Percentiles rank a stretch among this genome's conserved stretches.
Evolutionary conservation across 2,113 vertebrate genomes (phyloP).

Genomic region (Microtus richardsoni): DNA sequence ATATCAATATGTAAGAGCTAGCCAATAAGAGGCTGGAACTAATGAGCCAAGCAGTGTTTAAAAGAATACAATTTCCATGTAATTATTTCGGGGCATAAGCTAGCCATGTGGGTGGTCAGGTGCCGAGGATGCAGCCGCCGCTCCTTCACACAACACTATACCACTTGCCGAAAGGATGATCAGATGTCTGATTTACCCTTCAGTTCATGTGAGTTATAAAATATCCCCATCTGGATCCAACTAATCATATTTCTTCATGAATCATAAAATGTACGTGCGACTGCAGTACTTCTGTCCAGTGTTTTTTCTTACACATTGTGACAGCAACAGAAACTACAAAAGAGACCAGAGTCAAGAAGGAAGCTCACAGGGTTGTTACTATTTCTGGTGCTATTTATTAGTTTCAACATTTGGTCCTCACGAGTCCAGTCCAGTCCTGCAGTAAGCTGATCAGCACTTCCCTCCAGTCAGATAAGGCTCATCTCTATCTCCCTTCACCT

Average conservation of each 20-base stretch:
- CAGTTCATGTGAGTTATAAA: background rate
- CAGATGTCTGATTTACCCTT: background rate
- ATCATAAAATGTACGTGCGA: background rate
- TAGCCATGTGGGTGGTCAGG: too few species aligned
- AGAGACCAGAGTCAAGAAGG: background rate
- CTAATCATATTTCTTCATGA: background rate
- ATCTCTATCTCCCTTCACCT: background rate
- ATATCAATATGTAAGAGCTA: too few species aligned
- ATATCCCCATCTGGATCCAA: background rate
- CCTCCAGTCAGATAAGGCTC: background rate
- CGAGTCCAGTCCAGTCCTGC: background rate
- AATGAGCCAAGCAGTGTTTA: too few species aligned
- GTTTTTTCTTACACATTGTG: background rate
- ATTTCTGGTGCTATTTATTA: background rate
- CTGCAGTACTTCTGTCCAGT: background rate
- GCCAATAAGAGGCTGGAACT: too few species aligned
- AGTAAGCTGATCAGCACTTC: background rate
- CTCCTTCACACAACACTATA: too few species aligned
- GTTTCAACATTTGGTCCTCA: background rate
- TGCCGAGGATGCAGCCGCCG: too few species aligned
- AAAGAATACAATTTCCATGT: too few species aligned
- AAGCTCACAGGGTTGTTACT: background rate
- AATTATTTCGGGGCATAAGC: too few species aligned
- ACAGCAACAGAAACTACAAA: background rate
- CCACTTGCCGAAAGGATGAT: background rate